Evolutionary conservation across 2,888 invertebrate genomes (phyloP).

Genomic region (Nomada ferruginata): DNA sequence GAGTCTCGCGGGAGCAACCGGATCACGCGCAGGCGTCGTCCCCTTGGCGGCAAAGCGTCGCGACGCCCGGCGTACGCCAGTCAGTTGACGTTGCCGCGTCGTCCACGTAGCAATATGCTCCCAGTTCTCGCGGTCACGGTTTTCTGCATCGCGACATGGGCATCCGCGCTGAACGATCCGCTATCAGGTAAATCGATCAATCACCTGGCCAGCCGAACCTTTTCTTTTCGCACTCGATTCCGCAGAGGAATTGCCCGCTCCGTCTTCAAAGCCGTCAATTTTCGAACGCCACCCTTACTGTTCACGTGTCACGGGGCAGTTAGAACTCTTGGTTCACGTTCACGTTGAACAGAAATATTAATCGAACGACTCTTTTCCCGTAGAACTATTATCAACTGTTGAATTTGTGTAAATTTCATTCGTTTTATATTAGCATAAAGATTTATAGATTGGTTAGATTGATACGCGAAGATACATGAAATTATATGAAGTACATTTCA

Average conservation of each 20-base stretch:
- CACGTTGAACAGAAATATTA: too few species aligned
- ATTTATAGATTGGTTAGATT: too few species aligned
- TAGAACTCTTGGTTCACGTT: too few species aligned
- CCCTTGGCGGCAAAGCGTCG: conserved; percentile 78
- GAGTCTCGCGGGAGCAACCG: neutral
- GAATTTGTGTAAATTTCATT: too few species aligned
- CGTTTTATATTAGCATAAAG: too few species aligned
- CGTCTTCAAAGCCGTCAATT: neutral
- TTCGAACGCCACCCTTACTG: too few species aligned
- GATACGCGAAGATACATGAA: too few species aligned
- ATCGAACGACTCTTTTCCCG: too few species aligned
- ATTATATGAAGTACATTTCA: too few species aligned
- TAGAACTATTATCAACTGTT: too few species aligned
- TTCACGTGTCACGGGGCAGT: too few species aligned
- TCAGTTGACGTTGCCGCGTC: conserved; percentile 83
- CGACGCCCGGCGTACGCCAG: conserved; percentile 61
- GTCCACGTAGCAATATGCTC: conserved; percentile 79
- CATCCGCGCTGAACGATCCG: conserved; percentile 80
- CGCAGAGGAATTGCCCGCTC: neutral
- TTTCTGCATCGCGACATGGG: conserved; percentile 79
- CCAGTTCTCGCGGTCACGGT: conserved; percentile 78
- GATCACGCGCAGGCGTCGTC: conserved; percentile 56
- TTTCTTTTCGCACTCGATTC: neutral
- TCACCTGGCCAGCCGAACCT: conserved; percentile 14
- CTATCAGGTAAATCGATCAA: conserved; percentile 78